Conservation (phyloP, 1,140 invertebrate genomes). For the Acromyrmex heyeri region DNA sequence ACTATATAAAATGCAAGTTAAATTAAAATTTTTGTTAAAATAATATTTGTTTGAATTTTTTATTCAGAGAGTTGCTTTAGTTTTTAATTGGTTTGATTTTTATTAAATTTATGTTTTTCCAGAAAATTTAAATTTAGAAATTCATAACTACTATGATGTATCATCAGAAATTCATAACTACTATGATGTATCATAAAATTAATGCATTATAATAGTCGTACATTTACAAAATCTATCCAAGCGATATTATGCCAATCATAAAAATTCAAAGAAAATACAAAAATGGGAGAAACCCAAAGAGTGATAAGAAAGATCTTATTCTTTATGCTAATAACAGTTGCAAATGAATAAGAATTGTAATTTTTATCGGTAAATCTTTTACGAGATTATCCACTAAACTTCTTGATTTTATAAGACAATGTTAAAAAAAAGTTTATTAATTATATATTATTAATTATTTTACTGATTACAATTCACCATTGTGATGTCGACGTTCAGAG, state of each 20-base stretch:
- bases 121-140: neutral
- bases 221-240: neutral
- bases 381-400: neutral
- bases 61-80: too few relatives aligned
- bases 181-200: too few relatives aligned
- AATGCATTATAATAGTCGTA: neutral
- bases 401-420: neutral
- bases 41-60: neutral
- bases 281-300: neutral
- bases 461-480: neutral
- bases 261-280: conserved; percentile 6
- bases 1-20: neutral
- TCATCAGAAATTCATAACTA: too few relatives aligned
- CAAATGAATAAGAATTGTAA: neutral
- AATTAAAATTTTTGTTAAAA: neutral
- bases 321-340: neutral
- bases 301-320: neutral
- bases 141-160: neutral
- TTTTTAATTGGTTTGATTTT: neutral
- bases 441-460: conserved; percentile 6
- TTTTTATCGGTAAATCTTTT: neutral
- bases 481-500: neutral
- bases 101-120: neutral
- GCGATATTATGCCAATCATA: neutral
- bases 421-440: neutral